Percentiles rank a stretch among this genome's conserved stretches.
Evolutionary conservation across 2,888 invertebrate species (phyloP).

Genomic region (Julus scanicus): DNA sequence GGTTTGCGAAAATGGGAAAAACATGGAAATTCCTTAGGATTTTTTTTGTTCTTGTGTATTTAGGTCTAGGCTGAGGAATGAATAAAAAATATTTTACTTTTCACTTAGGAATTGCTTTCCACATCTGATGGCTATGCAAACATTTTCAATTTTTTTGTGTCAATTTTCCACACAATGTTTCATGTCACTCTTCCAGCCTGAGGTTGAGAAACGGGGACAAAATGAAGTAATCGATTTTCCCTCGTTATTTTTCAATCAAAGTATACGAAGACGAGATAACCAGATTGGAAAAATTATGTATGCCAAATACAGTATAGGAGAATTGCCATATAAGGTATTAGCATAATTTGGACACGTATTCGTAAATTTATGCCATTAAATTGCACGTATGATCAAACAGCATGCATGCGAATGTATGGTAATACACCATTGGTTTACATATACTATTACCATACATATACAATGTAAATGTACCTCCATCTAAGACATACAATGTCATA

Average conservation of each 20-base stretch:
- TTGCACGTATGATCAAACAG: no score
- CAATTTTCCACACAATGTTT: not conserved
- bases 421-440: no score
- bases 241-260: slow-evolving; percentile 19
- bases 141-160: not conserved
- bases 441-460: no score
- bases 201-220: not conserved
- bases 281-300: no score
- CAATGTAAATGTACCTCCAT: no score
- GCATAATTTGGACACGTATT: no score
- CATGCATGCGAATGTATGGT: no score
- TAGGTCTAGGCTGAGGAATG: not conserved
- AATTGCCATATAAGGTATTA: no score
- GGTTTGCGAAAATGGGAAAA: not conserved
- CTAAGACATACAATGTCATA: no score
- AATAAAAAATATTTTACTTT: slow-evolving; percentile 2
- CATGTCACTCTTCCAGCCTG: not conserved
- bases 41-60: not conserved
- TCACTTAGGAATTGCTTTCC: not conserved
- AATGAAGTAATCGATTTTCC: not conserved
- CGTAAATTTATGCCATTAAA: no score
- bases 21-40: not conserved
- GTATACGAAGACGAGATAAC: no score
- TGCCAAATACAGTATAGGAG: no score
- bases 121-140: not conserved